Conservation (phyloP, 64 coral and sea anemone genomes). For the Exaiptasia diaphana region DNA sequence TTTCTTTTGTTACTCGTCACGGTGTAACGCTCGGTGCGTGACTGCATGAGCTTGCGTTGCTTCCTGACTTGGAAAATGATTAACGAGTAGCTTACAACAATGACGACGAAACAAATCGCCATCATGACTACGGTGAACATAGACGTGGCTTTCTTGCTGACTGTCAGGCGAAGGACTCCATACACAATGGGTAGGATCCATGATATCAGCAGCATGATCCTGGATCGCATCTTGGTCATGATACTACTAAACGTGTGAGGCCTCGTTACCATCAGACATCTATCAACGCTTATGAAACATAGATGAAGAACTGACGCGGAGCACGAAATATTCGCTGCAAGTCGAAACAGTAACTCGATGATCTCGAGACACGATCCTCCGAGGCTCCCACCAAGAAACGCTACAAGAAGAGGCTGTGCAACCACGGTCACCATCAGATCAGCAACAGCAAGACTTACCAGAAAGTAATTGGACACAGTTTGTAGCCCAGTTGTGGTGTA, state of each 20-base stretch:
- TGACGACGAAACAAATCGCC: conserved; percentile 65
- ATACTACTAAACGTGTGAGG: conserved; percentile 50
- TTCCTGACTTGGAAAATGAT: conserved; percentile 71
- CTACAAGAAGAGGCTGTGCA: conserved; percentile 57
- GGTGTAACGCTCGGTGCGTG: conserved; percentile 30
- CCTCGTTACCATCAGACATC: conserved; percentile 61
- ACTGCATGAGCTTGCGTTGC: conserved; percentile 33
- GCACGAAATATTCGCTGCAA: conserved; percentile 79
- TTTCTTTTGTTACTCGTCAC: not conserved
- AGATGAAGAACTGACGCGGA: conserved; percentile 68
- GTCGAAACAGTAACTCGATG: conserved; percentile 58
- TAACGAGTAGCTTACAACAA: conserved; percentile 65
- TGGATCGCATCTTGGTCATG: conserved; percentile 39
- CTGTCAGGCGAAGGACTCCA: conserved; percentile 48
- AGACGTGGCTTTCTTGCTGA: conserved; percentile 62
- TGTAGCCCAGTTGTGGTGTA: conserved; percentile 72
- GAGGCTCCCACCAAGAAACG: conserved; percentile 51
- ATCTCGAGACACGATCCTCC: conserved; percentile 5
- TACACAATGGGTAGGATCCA: conserved; percentile 73
- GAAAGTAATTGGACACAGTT: conserved; percentile 77
- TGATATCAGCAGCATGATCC: conserved; percentile 23
- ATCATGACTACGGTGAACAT: conserved; percentile 66
- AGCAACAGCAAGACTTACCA: conserved; percentile 72
- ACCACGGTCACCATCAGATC: conserved; percentile 73
- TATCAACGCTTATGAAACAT: conserved; percentile 73